phyloP scores from a whole-genome alignment of 2,113 vertebrate genomes.

The Melierax canorus region DNA sequence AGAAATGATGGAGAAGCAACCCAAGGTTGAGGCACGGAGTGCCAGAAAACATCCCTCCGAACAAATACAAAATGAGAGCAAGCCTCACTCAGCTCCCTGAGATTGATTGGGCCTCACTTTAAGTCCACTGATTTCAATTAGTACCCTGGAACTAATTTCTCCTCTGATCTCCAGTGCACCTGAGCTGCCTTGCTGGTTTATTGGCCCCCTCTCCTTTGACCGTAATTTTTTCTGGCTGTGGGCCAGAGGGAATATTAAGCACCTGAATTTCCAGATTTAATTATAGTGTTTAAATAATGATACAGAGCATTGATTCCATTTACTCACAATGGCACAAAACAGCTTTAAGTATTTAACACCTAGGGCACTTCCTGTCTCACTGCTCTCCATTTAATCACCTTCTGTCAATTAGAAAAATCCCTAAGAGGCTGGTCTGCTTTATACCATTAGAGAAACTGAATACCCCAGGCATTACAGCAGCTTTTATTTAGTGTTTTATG shows the following conservation, averaged over 20 bases:
- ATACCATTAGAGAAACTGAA: background rate
- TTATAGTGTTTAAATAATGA: slow-evolving; percentile 59
- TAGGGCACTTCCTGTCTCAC: slow-evolving; percentile 22
- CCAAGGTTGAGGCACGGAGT: background rate
- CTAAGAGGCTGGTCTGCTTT: slow-evolving; percentile 11
- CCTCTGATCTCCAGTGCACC: background rate
- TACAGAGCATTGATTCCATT: slow-evolving; percentile 45
- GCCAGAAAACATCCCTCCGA: background rate
- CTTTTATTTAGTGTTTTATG: slow-evolving; percentile 12
- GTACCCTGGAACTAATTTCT: background rate
- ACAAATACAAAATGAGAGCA: background rate
- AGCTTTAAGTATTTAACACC: slow-evolving; percentile 53
- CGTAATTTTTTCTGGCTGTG: background rate
- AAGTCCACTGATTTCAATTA: background rate
- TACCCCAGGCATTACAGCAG: background rate
- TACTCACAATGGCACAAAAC: slow-evolving; percentile 32
- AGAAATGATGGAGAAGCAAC: background rate
- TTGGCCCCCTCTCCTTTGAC: background rate
- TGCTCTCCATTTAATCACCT: slow-evolving; percentile 24
- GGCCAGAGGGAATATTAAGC: slow-evolving; percentile 39
- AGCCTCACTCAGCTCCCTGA: background rate
- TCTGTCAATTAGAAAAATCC: slow-evolving; percentile 49
- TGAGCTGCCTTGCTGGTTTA: background rate
- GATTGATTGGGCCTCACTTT: background rate
- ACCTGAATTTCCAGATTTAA: slow-evolving; percentile 52